Evolutionary conservation across 2,888 invertebrate genomes (phyloP).

Genomic region (Troides helena): DNA sequence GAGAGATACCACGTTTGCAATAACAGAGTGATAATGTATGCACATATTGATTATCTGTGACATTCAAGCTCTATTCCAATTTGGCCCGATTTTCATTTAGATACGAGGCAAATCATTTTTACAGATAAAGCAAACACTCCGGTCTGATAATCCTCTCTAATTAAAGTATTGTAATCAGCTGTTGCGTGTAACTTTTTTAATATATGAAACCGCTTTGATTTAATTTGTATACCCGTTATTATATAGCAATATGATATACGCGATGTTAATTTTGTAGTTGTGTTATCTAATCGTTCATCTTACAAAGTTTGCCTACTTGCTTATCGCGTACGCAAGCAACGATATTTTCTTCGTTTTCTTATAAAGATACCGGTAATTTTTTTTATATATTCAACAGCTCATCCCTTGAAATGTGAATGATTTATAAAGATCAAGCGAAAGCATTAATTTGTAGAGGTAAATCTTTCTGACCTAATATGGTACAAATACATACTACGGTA

Average conservation of each 20-base stretch:
- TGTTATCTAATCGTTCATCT: too few relatives aligned
- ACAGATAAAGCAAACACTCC: conserved; percentile 21
- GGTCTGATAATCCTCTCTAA: conserved; percentile 20
- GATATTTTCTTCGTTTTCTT: too few relatives aligned
- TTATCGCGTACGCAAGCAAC: not conserved
- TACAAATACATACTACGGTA: too few relatives aligned
- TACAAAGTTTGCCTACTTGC: not conserved
- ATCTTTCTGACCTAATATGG: too few relatives aligned
- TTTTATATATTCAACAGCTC: too few relatives aligned
- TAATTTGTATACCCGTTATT: not conserved
- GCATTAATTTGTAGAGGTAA: too few relatives aligned
- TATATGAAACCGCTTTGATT: not conserved
- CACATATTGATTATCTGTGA: conserved; percentile 13
- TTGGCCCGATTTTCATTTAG: conserved; percentile 24
- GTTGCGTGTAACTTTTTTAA: conserved; percentile 19
- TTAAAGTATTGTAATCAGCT: conserved; percentile 23
- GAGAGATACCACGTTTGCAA: not conserved
- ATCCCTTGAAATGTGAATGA: too few relatives aligned
- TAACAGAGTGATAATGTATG: conserved; percentile 2
- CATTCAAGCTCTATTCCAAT: conserved; percentile 21
- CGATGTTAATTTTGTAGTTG: not conserved
- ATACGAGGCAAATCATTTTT: conserved; percentile 20
- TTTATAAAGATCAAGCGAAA: too few relatives aligned
- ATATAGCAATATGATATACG: not conserved
- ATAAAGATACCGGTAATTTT: too few relatives aligned